A percentile compares a stretch with the other conserved stretches of the same genome.
Evolutionary conservation across 2,797 vertebrate species (phyloP).

Genomic region (Zenarchopterus dispar): DNA sequence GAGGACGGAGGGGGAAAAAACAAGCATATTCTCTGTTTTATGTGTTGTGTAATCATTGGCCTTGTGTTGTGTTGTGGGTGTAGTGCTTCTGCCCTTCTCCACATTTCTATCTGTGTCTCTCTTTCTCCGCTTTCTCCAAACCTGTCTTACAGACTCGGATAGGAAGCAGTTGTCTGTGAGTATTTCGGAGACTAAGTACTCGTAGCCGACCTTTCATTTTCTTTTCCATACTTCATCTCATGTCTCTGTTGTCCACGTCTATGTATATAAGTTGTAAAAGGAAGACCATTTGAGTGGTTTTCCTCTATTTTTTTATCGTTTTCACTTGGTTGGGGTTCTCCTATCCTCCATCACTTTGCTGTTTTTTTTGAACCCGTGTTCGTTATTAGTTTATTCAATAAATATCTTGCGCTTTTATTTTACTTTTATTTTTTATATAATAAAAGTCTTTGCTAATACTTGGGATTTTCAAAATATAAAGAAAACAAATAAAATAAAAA

Average conservation of each 20-base stretch:
- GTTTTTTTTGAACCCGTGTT: neutral
- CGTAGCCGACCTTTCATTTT: conserved; percentile 32
- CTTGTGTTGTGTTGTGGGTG: conserved; percentile 58
- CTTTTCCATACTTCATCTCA: conserved; percentile 39
- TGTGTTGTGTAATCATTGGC: conserved; percentile 55
- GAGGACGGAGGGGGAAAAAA: neutral
- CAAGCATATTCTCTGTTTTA: conserved; percentile 54
- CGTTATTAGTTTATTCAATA: too few species aligned
- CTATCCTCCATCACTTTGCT: conserved; percentile 5
- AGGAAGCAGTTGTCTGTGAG: conserved; percentile 80
- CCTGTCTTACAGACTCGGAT: conserved; percentile 72
- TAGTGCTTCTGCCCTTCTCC: conserved; percentile 67
- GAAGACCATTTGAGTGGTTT: conserved; percentile 13
- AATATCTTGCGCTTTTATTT: too few species aligned
- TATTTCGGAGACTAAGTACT: conserved; percentile 65
- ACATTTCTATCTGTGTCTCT: conserved; percentile 66
- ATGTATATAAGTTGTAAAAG: conserved; percentile 20
- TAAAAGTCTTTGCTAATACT: too few species aligned
- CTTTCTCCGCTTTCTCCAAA: conserved; percentile 41
- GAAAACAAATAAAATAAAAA: too few species aligned
- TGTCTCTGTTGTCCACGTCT: conserved; percentile 29
- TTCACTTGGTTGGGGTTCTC: conserved; percentile 24
- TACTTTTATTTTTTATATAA: too few species aligned
- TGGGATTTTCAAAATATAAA: too few species aligned
- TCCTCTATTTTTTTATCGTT: conserved; percentile 15